Evolutionary conservation across 1,140 invertebrate species (phyloP), one percentile per base, ranked within the genome.

Genomic region (Drosophila grimshawi): DNA sequence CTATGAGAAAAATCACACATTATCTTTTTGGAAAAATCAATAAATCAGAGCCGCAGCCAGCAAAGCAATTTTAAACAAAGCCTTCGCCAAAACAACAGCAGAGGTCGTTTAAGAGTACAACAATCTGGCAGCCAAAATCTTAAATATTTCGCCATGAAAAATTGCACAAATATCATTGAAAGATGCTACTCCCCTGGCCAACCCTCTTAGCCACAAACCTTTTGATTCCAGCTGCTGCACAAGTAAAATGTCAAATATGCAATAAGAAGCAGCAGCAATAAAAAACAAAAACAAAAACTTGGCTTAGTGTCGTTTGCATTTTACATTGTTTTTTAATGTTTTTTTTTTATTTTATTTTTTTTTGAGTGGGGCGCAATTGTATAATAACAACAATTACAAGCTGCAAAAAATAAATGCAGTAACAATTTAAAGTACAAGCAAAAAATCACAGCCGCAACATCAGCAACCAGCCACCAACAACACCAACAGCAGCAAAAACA

Each of bases 1-100:
- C 71, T 86, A 90, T 89, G 86, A 78, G 85, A 90, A 89, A 89
- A 90, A 86, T 89, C 82, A 90, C 86, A 89, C 85, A 89, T 89
- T 89, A 89, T 90, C 85, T 86, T 56, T 48, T 62, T 62, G 86
- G 65, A 88, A 89, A 89, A 90, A 89, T 89, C 85, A 90, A 89
- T 89, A 86, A 86, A 79, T 89, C 86, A 86, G 77, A 78, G 57
- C 52, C 45, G 27, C 49, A 66, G 60, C 52, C 57, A 60, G 59
- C 59, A 48, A 59, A 61, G 64, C 55, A 70, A 61, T 62, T 67
- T 63, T 69, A 53, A 74, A 71, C 76, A 86, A 86, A 73, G 55
- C 57, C 69, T 66, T 67, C 49, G 46, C 39, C 2, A 41, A 43
- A 43, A 27, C 33, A 51, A 51, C 33, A 59, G 60, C 65, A 57